Evolutionary conservation across 1,140 invertebrate genomes (phyloP).

Genomic region (Drosophila virilis): DNA sequence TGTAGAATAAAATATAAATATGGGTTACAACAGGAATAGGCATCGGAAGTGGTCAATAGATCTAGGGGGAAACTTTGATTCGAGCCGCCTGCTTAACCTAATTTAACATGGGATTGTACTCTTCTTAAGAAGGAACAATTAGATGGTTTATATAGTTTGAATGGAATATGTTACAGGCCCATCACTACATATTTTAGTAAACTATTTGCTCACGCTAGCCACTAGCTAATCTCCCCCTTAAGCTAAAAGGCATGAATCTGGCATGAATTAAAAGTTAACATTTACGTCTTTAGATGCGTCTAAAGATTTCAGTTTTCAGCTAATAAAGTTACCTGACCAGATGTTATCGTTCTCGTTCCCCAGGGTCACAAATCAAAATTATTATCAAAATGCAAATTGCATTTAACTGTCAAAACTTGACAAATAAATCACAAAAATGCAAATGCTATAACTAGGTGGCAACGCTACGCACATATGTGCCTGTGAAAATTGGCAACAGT

Average conservation of each 20-base stretch:
- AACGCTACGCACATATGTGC: slow-evolving; percentile 38
- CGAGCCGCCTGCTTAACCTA: too few relatives aligned
- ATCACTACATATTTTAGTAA: too few relatives aligned
- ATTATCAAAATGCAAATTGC: slow-evolving; percentile 49
- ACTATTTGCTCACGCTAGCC: too few relatives aligned
- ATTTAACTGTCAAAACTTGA: slow-evolving; percentile 45
- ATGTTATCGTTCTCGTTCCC: background rate
- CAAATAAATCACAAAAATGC: slow-evolving; percentile 64
- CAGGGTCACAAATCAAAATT: slow-evolving; percentile 22
- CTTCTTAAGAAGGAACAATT: too few relatives aligned
- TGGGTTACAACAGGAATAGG: too few relatives aligned
- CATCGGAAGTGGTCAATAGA: too few relatives aligned
- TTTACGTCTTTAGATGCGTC: background rate
- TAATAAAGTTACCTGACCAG: slow-evolving; percentile 17
- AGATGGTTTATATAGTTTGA: too few relatives aligned
- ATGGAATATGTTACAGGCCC: too few relatives aligned
- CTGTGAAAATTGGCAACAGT: slow-evolving; percentile 1
- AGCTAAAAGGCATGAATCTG: background rate
- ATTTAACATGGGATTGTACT: too few relatives aligned
- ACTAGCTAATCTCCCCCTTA: background rate
- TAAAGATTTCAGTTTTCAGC: background rate
- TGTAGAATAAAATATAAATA: too few relatives aligned
- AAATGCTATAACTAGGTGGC: slow-evolving; percentile 40
- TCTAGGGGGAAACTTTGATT: too few relatives aligned
- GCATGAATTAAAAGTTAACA: background rate